Evolutionary conservation across 1,140 invertebrate species (phyloP).

Genomic region (Telenomus remus): DNA sequence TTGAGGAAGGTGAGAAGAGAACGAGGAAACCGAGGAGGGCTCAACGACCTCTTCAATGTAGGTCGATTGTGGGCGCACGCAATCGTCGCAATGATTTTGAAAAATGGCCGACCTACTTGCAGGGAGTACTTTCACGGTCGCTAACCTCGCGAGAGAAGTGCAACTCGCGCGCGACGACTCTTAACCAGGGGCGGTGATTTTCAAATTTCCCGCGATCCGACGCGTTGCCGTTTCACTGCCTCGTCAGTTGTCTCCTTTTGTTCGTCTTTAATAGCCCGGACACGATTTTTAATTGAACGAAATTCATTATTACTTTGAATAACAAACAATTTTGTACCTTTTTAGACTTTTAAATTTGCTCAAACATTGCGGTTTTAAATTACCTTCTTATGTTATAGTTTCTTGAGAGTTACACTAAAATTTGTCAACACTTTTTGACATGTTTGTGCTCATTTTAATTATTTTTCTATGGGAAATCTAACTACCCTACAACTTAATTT

Average conservation of each 20-base stretch:
- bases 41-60: slow-evolving; percentile 70
- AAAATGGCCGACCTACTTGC: slow-evolving; percentile 73
- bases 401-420: no score
- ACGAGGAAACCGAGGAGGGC: slow-evolving; percentile 66
- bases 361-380: no score
- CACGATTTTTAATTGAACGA: no score
- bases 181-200: slow-evolving; percentile 41
- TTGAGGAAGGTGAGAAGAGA: slow-evolving; percentile 64
- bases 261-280: background rate
- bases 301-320: no score
- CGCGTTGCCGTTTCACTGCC: slow-evolving; percentile 23
- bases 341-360: no score
- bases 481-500: no score
- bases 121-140: slow-evolving; percentile 74
- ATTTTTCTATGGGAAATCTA: no score
- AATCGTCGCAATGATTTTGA: slow-evolving; percentile 74
- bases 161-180: slow-evolving; percentile 51
- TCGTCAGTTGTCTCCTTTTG: slow-evolving; percentile 23
- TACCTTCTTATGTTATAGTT: no score
- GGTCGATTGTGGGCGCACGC: slow-evolving; percentile 74
- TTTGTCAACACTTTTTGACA: no score
- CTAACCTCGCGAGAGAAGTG: slow-evolving; percentile 68
- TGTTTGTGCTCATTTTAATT: no score
- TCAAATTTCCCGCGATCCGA: slow-evolving; percentile 41
- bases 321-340: no score